Conservation (phyloP, 2,888 invertebrate genomes). For the Andrena camellia region DNA sequence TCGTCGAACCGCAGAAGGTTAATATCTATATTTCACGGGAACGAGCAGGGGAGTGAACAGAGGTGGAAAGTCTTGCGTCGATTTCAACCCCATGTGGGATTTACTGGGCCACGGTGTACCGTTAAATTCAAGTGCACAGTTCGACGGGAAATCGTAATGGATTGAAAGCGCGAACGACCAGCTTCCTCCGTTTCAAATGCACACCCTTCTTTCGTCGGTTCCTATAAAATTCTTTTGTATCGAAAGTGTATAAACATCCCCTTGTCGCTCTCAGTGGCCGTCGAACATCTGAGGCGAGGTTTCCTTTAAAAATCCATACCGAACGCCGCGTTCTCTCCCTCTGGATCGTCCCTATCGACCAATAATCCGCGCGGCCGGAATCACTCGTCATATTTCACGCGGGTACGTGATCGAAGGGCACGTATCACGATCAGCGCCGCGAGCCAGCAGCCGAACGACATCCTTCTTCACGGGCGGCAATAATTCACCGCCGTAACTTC, state of each 20-base stretch:
- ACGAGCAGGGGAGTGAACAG: slow-evolving; percentile 43
- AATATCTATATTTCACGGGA: slow-evolving; percentile 59
- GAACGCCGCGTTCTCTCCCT: no score
- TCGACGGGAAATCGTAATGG: slow-evolving; percentile 3
- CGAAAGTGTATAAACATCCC: no score
- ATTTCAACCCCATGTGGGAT: slow-evolving; percentile 45
- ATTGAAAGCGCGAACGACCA: background rate
- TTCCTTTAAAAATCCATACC: no score
- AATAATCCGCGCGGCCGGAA: no score
- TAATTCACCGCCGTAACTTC: slow-evolving; percentile 73
- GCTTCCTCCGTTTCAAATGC: background rate
- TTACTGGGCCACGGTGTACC: slow-evolving; percentile 42
- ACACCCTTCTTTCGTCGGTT: background rate
- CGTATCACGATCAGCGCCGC: slow-evolving; percentile 4
- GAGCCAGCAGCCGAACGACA: slow-evolving; percentile 63
- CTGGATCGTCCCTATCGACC: no score
- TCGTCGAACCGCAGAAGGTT: slow-evolving; percentile 45
- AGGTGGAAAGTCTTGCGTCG: slow-evolving; percentile 55
- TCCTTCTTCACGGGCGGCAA: slow-evolving; percentile 61
- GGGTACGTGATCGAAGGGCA: no score
- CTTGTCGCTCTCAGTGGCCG: no score
- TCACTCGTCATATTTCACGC: no score
- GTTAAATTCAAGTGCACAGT: slow-evolving; percentile 38
- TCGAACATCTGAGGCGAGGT: no score
- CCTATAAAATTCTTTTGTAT: background rate